Evolutionary conservation across 2,888 invertebrate genomes (phyloP).

Genomic region (Imbricaverruca yamaguchii): DNA sequence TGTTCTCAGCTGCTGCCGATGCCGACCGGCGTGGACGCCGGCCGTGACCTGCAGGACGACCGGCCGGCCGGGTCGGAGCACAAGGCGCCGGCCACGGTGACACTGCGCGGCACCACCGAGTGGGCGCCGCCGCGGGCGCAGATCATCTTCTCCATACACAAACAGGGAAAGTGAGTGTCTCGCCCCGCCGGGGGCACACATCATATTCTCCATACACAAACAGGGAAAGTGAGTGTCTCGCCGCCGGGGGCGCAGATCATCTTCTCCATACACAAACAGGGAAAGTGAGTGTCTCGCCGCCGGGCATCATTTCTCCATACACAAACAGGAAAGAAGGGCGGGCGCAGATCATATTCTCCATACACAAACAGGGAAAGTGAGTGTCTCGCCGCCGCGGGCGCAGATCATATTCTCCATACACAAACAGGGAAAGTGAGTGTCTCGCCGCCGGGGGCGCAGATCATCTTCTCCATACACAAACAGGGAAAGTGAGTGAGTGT

Average conservation of each 20-base stretch:
- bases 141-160: slow-evolving; percentile 71
- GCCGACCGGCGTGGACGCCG: slow-evolving; percentile 54
- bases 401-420: slow-evolving; percentile 75
- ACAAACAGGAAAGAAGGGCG: slow-evolving; percentile 51
- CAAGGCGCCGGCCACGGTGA: slow-evolving; percentile 39
- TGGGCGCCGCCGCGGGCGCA: slow-evolving; percentile 81
- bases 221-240: slow-evolving; percentile 52
- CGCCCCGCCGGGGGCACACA: slow-evolving; percentile 70
- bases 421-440: slow-evolving; percentile 56
- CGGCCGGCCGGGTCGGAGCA: slow-evolving; percentile 37
- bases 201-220: slow-evolving; percentile 70
- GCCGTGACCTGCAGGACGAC: neutral
- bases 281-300: slow-evolving; percentile 53
- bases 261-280: slow-evolving; percentile 62
- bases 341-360: slow-evolving; percentile 71
- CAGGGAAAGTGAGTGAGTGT: slow-evolving; percentile 56
- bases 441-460: slow-evolving; percentile 68
- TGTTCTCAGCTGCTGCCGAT: slow-evolving; percentile 56
- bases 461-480: slow-evolving; percentile 70
- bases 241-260: slow-evolving; percentile 69
- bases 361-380: slow-evolving; percentile 61
- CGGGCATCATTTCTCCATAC: slow-evolving; percentile 72
- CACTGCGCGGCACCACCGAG: slow-evolving; percentile 63
- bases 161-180: slow-evolving; percentile 53
- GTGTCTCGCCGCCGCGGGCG: slow-evolving; percentile 52